Base-by-base conservation (phyloP, 2,888 invertebrate species). In the Heliconius charithonia region DNA sequence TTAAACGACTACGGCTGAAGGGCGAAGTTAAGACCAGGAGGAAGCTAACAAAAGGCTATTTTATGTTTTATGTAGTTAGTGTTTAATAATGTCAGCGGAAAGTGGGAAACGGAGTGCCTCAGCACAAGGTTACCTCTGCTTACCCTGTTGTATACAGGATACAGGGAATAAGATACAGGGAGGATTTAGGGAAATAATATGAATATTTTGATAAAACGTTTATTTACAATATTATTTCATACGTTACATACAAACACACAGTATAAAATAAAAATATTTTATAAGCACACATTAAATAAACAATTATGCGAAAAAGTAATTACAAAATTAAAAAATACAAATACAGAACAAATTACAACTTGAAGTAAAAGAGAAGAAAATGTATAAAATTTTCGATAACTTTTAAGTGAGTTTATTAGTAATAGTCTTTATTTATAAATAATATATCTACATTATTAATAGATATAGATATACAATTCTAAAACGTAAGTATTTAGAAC, bases 231-330 rank as follows among this genome's bases (percentile, higher is more conserved):
- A 37, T 37, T 67, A 37, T 67, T 37, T 37, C 22, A 37, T 37
- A 67, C n/a, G 67, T 67, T 67, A 67, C 32, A 67, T 37, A 67
- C 67, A 37, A 67, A 67, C 67, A 67, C 67, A 67, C 67, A 67
- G 12, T 37, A 67, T 1, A n/a, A 37, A 37, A 67, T 51, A 22
- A 7, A 59, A 63, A 12, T 63, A 63, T 6, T 12, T 32, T 67
- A 67, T 32, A 37, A 22, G 22, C 12, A 67, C 12, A 59, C n/a
- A 59, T 59, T 22, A 59, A 59, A 10, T 10, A 22, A 59, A n/a
- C 59, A 12, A 2, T 59, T 32, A 32, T 66, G 66, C 29, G 32
- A 19, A 66, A 66, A 10, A 32, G 32, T 10, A 32, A 66, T 16
- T 37, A 65, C 13, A 27, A 27, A 2, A 27, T 10, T 7, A 16